Percentiles rank a stretch among this genome's conserved stretches.
phyloP scores from a whole-genome alignment of 2,888 invertebrate genomes.

The Ophion ellenae region DNA sequence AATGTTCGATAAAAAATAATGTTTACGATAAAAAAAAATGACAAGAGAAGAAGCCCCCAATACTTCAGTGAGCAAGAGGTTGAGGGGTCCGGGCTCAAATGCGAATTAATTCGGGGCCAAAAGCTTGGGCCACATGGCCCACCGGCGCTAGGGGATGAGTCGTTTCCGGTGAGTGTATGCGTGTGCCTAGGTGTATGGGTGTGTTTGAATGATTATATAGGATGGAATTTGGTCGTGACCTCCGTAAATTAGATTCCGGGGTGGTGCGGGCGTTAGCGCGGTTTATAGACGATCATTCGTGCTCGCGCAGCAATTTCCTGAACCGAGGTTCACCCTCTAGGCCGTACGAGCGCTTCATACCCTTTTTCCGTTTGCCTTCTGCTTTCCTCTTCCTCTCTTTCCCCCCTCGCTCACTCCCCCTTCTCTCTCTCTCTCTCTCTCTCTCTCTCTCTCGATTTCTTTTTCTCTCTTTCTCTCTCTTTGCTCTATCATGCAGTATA shows the following conservation, averaged over 20 bases:
- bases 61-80: constrained; percentile 42
- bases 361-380: background rate
- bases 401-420: constrained; percentile 16
- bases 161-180: constrained; percentile 4
- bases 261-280: constrained; percentile 66
- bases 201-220: constrained; percentile 31
- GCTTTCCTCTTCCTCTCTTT: constrained; percentile 10
- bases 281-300: constrained; percentile 70
- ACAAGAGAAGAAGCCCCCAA: background rate
- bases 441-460: constrained; percentile 52
- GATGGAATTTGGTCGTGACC: constrained; percentile 65
- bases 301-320: constrained; percentile 70
- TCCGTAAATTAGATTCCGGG: constrained; percentile 69
- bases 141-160: constrained; percentile 25
- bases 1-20: background rate
- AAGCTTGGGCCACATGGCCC: constrained; percentile 38
- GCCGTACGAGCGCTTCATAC: constrained; percentile 44
- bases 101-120: constrained; percentile 49
- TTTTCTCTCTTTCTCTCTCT: constrained; percentile 34
- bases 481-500: constrained; percentile 57
- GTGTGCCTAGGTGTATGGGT: constrained; percentile 8
- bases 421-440: constrained; percentile 19
- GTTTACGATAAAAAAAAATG: background rate
- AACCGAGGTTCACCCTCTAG: constrained; percentile 51
- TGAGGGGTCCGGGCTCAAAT: constrained; percentile 22